These are phyloP conservation scores for Laticauda laticaudata DNA, from an alignment of 2,113 vertebrate genomes.

Conservation along the genomic window DNA sequence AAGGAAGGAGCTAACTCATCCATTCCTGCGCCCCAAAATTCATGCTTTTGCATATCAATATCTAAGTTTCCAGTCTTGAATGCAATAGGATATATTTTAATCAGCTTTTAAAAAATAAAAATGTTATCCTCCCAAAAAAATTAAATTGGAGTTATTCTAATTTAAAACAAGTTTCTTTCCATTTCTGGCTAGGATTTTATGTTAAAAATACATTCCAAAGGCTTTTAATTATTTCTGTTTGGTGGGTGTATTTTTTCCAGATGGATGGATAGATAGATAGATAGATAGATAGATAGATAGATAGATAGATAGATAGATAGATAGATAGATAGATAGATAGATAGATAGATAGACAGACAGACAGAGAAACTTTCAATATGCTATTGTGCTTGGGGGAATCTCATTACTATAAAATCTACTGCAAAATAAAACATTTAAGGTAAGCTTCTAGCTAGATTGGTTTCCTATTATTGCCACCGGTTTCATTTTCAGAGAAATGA, in stretches of 20 bases:
- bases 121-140: background rate
- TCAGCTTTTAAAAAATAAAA: background rate
- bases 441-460: constrained; percentile 36
- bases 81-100: background rate
- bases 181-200: background rate
- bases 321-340: no score
- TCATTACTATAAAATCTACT: constrained; percentile 26
- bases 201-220: background rate
- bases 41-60: background rate
- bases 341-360: background rate
- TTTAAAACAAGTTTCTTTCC: constrained; percentile 2
- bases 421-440: constrained; percentile 8
- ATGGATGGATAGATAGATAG: no score
- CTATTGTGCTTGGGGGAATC: background rate
- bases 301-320: background rate
- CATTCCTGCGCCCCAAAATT: background rate
- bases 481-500: constrained; percentile 43
- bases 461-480: constrained; percentile 42
- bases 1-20: background rate
- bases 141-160: background rate
- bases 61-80: background rate
- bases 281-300: background rate
- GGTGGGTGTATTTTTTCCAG: background rate
- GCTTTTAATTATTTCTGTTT: background rate
- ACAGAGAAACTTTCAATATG: background rate